phyloP scores from a whole-genome alignment of 30 jellyfish, hydroid and myxozoan species.

The Turritopsis dohrnii region DNA sequence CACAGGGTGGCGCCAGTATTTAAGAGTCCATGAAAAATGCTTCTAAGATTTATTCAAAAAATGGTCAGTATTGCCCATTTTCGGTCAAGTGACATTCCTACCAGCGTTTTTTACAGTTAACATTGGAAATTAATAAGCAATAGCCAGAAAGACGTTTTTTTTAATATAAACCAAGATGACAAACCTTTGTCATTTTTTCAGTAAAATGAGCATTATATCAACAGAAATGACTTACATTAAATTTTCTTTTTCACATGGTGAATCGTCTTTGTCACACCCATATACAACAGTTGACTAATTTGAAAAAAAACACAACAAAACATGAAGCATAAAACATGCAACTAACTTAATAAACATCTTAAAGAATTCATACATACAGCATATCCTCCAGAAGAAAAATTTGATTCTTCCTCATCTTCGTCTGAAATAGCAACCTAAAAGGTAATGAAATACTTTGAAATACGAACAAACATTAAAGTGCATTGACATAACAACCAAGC shows the following conservation, averaged over 20 bases:
- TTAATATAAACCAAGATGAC: not conserved
- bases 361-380: not conserved
- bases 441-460: not conserved
- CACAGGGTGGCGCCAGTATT: not conserved
- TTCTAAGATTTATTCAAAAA: not conserved
- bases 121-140: not conserved
- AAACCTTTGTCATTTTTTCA: not conserved
- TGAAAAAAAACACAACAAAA: too few species aligned
- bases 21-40: not conserved
- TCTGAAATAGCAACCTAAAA: not conserved
- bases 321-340: not conserved
- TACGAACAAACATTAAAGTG: not conserved
- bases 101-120: not conserved
- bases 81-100: not conserved
- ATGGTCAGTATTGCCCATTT: not conserved
- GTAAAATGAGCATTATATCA: not conserved
- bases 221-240: not conserved
- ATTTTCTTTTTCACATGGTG: not conserved
- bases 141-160: not conserved
- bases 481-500: not conserved
- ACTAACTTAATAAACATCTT: not conserved
- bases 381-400: not conserved
- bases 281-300: not conserved
- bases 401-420: not conserved
- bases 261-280: not conserved